These are phyloP conservation scores for Arctia plantaginis DNA, from an alignment of 2,888 invertebrate species.

Conservation along the genomic window DNA sequence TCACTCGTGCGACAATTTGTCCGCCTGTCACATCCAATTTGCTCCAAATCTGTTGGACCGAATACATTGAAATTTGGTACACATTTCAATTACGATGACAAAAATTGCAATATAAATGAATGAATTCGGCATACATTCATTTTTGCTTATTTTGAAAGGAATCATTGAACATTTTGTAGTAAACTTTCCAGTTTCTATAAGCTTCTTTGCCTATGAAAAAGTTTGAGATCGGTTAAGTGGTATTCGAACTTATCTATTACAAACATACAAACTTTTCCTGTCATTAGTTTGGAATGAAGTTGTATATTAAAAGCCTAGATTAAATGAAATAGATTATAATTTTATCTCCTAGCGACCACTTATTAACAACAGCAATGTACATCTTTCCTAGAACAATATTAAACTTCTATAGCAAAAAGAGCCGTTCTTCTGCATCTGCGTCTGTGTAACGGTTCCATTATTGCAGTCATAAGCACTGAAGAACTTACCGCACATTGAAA, in stretches of 20 bases:
- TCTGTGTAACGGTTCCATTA: constrained; percentile 35
- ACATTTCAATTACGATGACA: not conserved
- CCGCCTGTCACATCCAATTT: no score
- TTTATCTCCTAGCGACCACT: not conserved
- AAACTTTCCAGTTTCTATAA: no score
- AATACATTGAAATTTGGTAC: not conserved
- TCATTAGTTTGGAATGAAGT: no score
- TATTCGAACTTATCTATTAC: no score
- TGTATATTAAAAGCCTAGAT: not conserved
- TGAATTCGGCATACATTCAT: no score
- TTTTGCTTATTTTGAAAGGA: no score
- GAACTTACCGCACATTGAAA: constrained; percentile 32
- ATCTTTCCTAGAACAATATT: not conserved
- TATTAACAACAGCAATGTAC: not conserved
- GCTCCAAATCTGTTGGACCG: no score
- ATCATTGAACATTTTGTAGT: no score
- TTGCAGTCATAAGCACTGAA: constrained; percentile 38
- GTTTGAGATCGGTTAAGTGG: no score
- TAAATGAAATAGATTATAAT: not conserved
- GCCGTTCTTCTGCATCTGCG: constrained; percentile 8
- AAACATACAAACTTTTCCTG: no score
- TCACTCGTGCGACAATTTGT: no score
- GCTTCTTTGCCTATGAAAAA: no score
- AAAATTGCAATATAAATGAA: not conserved
- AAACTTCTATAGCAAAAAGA: constrained; percentile 7